Base-by-base conservation (phyloP, 2,113 vertebrate genomes). In the Zootoca vivipara region DNA sequence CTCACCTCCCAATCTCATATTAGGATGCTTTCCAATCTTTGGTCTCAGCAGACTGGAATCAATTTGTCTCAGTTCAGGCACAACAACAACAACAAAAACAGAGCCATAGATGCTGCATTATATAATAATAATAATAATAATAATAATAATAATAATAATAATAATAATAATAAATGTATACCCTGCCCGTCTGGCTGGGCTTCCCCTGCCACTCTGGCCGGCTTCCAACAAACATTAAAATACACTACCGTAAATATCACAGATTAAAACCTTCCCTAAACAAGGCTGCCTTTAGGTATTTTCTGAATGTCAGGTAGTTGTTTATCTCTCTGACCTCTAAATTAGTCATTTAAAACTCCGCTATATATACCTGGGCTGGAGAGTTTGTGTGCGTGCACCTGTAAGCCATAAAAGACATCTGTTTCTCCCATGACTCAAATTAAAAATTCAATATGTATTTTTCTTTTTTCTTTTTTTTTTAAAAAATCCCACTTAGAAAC, bases 1-100 rank as follows among this genome's bases (percentile, higher is more conserved):
- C 88, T 73, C 87, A 81, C 92, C 90, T 85, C 88, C 88, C 89
- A 87, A 83, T 92, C 91, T 92, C 89, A 85, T n/a, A n/a, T n/a
- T 0, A 82, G 89, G 38, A 90, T 18, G 85, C 82, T 89, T 90
- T 90, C 80, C 77, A 64, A 93, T 89, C 92, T 90, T 86, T 83
- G 75, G 75, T 58, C 85, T 69, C 86, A 16, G 15, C 16, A 83
- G 8, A 77, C n/a, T 9, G 15, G 52, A 62, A 87, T 74, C 89
- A 40, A 83, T 92, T 87, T 85, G 30, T 64, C 56, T 2, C 73
- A 24, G 58, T 87, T 84, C 82, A 35, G 30, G 38, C 69, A 77
- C 18, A 35, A 40, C 79, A 75, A 70, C 78, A 46, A 52, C 72
- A 78, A 24, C 75, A 52, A 46, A 30, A 64, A 13, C 30, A n/a